Evolutionary conservation across 2,797 vertebrate species (phyloP), one percentile per base, ranked within the genome.

Genomic region (Apogon hyalosoma): DNA sequence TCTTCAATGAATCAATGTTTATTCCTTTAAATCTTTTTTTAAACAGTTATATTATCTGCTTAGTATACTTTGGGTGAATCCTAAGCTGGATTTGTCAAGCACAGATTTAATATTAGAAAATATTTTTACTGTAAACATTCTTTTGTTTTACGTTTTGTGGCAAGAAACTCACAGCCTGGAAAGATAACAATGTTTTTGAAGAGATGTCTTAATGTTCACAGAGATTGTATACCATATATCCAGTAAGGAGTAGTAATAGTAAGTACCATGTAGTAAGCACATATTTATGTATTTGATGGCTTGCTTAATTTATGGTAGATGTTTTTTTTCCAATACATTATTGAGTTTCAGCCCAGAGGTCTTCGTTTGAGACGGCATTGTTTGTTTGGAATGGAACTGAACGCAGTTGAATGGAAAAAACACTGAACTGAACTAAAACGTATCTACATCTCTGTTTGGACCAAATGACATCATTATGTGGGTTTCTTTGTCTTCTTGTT

Each of bases 121-220:
- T 39, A 15, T 74, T 1, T 56, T 36, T 55, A 49, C 43, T 58
- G 21, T 16, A 47, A 60, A 52, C 14, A 64, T 10, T 58, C 15
- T 33, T 62, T 40, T 69, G 18, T 53, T 33, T 24, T 33, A 63
- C 51, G 18, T 28, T 33, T 57, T 67, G 24, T 48, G 24, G 15
- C 28, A 60, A n/a, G n/a, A n/a, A n/a, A n/a, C n/a, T n/a, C n/a
- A n/a, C n/a, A n/a, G n/a, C n/a, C n/a, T n/a, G 21, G 21, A 24
- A 24, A 24, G 57, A 54, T 10, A 52, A 24, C 36, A 36, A 49
- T 21, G 0, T 28, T 42, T 63, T 73, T 33, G 24, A 54, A 63
- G 79, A 77, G 47, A 75, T 60, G 66, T 67, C 75, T 83, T 77
- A 70, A 46, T 71, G 42, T 62, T 68, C 43, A 73, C n/a, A n/a